Base-by-base conservation (phyloP, 2,113 vertebrate species). In the Nesogale talazaci region DNA sequence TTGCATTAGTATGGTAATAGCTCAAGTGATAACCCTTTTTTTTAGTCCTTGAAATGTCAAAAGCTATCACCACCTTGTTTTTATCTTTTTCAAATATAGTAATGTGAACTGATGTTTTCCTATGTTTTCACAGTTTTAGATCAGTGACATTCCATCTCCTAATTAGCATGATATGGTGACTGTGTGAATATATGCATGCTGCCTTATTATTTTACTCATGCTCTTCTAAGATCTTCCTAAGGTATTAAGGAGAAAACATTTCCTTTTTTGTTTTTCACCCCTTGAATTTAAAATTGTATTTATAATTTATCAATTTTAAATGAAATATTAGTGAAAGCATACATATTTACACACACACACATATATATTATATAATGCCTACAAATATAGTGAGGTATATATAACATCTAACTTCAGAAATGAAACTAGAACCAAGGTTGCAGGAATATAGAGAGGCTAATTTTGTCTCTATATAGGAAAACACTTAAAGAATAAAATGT, bases 61-160 rank as follows among this genome's bases (percentile, higher is more conserved):
- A 94, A 95, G 86, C 88, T 94, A 97, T 95, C 56, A 83, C 65
- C 91, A 89, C 63, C 88, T 19, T 96, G 0, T 91, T 98, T 96
- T 90, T 92, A 96, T 97, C 88, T 94, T 94, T 93, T 92, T 94
- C 77, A 93, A 31, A 67, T 72, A 85, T 52, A 88, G 67, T 85
- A 63, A 94, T 95, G 94, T 3, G 15, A 89, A 94, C 94, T 95
- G 93, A 95, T 95, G 96, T 94, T 82, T 92, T 96, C 94, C 94
- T 96, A 63, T 92, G 79, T 90, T 95, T 95, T 95, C 67, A 89
- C 84, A 91, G 97, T 95, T 94, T 90, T 81, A 94, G 94, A 81
- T 95, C 95, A 96, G 93, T 97, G 96, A 96, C 96, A 97, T 95
- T 96, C 79, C 11, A 36, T 76, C 46, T 96, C 95, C 52, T 97